Percentiles rank a stretch among this genome's conserved stretches.
These are phyloP conservation scores for Phyto melanocephala DNA, from an alignment of 2,888 invertebrate genomes.

Conservation along the genomic window DNA sequence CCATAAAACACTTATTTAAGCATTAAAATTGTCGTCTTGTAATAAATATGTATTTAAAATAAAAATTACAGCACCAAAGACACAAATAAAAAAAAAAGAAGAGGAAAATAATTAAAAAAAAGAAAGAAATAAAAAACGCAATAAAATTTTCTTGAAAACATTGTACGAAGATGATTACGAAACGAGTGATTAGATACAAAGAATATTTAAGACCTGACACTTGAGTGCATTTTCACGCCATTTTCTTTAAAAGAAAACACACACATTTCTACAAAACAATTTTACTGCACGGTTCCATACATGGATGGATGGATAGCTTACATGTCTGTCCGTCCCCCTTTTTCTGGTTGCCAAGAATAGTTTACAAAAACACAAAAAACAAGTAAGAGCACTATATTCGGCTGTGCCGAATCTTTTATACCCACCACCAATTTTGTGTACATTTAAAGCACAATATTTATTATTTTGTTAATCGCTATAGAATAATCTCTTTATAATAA, in stretches of 20 bases:
- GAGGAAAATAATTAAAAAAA: background rate
- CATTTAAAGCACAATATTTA: too few species aligned
- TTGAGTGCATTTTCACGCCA: slow-evolving; percentile 54
- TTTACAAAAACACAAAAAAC: slow-evolving; percentile 1
- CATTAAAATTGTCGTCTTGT: background rate
- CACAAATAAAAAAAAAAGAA: too few species aligned
- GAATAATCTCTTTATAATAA: too few species aligned
- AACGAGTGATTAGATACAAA: background rate
- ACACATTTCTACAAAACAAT: background rate
- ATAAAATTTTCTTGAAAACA: slow-evolving; percentile 3
- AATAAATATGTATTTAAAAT: background rate
- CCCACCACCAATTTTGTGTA: too few species aligned
- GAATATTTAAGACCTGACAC: slow-evolving; percentile 1
- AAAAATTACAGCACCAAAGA: background rate
- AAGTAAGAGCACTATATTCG: too few species aligned
- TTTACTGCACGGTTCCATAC: too few species aligned
- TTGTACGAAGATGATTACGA: background rate
- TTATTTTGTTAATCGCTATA: too few species aligned
- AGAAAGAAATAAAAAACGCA: background rate
- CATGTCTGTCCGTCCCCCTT: background rate
- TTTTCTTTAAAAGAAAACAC: slow-evolving; percentile 16
- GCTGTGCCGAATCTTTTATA: too few species aligned
- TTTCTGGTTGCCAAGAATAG: slow-evolving; percentile 33
- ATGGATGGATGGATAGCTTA: background rate
- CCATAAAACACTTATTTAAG: background rate